A percentile compares a stretch with the other conserved stretches of the same genome.
Conservation (phyloP, 1,140 invertebrate species). For the Drosophila funebris region DNA sequence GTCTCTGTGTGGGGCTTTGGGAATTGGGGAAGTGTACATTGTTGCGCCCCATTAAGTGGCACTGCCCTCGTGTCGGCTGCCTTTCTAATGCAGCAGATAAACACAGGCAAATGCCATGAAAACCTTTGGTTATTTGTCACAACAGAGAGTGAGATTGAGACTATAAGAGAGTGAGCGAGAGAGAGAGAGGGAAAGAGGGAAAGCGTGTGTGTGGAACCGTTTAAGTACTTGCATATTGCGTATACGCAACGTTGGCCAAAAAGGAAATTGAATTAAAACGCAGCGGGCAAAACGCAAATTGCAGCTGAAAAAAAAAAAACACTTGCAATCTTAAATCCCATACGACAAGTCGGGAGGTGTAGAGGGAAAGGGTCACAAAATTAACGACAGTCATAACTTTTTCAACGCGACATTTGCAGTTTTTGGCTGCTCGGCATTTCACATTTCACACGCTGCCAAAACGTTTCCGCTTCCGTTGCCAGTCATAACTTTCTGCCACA, state of each 20-base stretch:
- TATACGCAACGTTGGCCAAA: slow-evolving; percentile 21
- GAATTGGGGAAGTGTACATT: not conserved
- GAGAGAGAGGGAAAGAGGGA: not conserved
- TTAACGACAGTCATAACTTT: slow-evolving; percentile 70
- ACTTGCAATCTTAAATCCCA: slow-evolving; percentile 14
- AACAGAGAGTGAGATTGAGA: slow-evolving; percentile 3
- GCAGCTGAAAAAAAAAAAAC: slow-evolving; percentile 1
- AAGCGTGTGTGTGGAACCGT: not conserved
- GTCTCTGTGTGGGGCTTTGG: not conserved
- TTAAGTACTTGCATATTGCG: slow-evolving; percentile 15
- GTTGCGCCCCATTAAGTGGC: slow-evolving; percentile 29
- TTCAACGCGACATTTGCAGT: slow-evolving; percentile 58
- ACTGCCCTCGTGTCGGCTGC: not conserved
- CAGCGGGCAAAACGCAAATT: slow-evolving; percentile 10
- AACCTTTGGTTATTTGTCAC: slow-evolving; percentile 73
- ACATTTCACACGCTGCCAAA: slow-evolving; percentile 77
- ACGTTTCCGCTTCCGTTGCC: slow-evolving; percentile 71
- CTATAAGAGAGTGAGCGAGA: not conserved
- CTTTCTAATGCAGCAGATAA: slow-evolving; percentile 71
- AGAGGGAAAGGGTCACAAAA: slow-evolving; percentile 11
- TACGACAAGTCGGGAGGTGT: not conserved
- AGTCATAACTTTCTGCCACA: slow-evolving; percentile 57
- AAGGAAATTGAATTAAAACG: slow-evolving; percentile 36
- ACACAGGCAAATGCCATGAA: slow-evolving; percentile 64
- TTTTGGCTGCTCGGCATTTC: slow-evolving; percentile 65